phyloP scores from a whole-genome alignment of 1,140 invertebrate genomes.

The Macrosteles quadrilineatus region DNA sequence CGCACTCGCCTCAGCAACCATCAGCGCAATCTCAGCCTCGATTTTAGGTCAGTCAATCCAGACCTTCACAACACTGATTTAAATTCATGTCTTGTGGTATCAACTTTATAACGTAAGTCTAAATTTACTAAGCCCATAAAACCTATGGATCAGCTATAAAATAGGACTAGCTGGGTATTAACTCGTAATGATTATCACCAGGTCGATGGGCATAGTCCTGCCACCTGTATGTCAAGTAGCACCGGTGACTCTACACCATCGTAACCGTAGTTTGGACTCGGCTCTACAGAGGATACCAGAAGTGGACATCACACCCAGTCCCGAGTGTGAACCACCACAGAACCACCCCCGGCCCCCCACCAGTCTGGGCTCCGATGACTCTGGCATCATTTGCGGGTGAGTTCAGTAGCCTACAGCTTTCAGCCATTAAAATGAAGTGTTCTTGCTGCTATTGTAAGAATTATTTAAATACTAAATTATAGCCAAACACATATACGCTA shows the following conservation, averaged over 20 bases:
- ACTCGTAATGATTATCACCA: no score
- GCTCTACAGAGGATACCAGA: conserved; percentile 83
- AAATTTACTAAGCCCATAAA: no score
- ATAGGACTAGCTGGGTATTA: no score
- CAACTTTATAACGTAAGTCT: no score
- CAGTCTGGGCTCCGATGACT: conserved; percentile 83
- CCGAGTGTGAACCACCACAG: conserved; percentile 63
- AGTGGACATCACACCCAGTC: conserved; percentile 77
- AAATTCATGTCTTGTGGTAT: no score
- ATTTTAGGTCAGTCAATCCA: conserved; percentile 61
- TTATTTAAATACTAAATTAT: no score
- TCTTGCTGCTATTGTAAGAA: no score
- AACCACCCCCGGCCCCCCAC: conserved; percentile 53
- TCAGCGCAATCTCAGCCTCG: conserved; percentile 75
- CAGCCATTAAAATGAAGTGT: no score
- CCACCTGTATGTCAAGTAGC: conserved; percentile 68
- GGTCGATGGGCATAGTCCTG: conserved; percentile 75
- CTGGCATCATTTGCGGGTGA: conserved; percentile 75
- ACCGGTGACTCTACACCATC: conserved; percentile 71
- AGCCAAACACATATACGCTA: no score
- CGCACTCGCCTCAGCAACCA: conserved; percentile 67
- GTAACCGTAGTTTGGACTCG: conserved; percentile 85
- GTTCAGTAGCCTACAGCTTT: conserved; percentile 47
- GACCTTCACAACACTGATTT: no score
- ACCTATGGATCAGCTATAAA: no score